Evolutionary conservation across 2,797 vertebrate species (phyloP).

Genomic region (Gymnoscopelus microlampas): DNA sequence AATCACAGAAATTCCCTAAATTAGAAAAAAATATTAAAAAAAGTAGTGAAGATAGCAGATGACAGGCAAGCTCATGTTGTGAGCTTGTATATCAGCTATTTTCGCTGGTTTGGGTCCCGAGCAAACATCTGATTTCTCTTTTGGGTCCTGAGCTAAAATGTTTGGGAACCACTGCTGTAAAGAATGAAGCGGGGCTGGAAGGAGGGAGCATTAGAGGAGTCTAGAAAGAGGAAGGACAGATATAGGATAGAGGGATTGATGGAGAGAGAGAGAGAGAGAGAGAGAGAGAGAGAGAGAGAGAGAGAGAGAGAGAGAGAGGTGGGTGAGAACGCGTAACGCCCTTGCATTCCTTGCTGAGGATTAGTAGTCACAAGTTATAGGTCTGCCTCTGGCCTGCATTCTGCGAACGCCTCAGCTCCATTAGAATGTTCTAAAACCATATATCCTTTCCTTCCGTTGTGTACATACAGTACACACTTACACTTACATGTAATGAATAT

Average conservation of each 20-base stretch:
- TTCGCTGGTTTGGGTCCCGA: too few relatives aligned
- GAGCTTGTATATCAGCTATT: too few relatives aligned
- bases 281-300: conserved; percentile 1
- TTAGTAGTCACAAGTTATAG: conserved; percentile 78
- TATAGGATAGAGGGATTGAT: conserved; percentile 15
- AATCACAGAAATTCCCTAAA: too few relatives aligned
- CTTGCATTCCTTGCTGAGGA: conserved; percentile 68
- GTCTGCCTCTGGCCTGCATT: conserved; percentile 44
- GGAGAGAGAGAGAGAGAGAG: conserved; percentile 30
- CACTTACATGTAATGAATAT: not conserved
- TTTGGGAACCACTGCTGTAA: too few relatives aligned
- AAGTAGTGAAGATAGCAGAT: too few relatives aligned
- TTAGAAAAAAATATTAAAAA: too few relatives aligned
- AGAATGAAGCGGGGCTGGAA: too few relatives aligned
- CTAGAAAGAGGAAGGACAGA: too few relatives aligned
- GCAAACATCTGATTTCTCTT: too few relatives aligned
- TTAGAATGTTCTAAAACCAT: conserved; percentile 15
- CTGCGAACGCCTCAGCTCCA: conserved; percentile 23
- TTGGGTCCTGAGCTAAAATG: too few relatives aligned
- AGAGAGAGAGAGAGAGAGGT: conserved; percentile 22
- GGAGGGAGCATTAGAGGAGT: too few relatives aligned
- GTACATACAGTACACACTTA: not conserved
- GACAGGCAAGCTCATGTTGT: too few relatives aligned
- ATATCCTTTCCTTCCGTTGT: not conserved
- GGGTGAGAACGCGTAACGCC: conserved; percentile 2